These are phyloP conservation scores for Hassar affinis DNA, from an alignment of 2,113 vertebrate genomes.

Conservation along the genomic window DNA sequence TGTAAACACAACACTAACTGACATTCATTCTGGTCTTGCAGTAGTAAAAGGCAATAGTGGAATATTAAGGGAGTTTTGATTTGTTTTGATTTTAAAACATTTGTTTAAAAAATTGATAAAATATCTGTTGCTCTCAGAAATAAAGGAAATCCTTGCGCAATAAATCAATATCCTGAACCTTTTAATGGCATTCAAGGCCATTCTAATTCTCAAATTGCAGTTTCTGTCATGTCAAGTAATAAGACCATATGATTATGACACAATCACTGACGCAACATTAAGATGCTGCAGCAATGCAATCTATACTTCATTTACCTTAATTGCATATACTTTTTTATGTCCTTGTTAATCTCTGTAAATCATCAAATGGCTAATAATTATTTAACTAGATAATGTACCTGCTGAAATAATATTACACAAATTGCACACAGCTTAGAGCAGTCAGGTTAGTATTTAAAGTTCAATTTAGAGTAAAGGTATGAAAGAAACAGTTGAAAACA, in stretches of 20 bases:
- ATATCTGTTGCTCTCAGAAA: neutral
- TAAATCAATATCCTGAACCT: neutral
- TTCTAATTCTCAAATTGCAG: neutral
- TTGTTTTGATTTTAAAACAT: neutral
- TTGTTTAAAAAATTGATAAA: neutral
- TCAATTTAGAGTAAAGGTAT: neutral
- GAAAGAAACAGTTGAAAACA: neutral
- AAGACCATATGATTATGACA: neutral
- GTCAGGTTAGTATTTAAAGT: neutral
- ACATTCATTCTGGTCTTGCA: neutral
- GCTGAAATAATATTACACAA: neutral
- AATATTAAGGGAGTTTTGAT: neutral
- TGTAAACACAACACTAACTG: neutral
- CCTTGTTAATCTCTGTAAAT: neutral
- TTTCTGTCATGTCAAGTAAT: neutral
- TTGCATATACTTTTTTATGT: neutral
- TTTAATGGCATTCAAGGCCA: neutral
- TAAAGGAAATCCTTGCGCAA: neutral
- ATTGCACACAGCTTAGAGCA: neutral
- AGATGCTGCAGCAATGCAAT: neutral
- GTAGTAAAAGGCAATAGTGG: neutral
- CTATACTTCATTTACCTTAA: slow-evolving; percentile 18
- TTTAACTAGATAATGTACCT: neutral
- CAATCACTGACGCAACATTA: neutral
- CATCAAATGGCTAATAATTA: neutral